Base-by-base conservation (phyloP, 1,140 invertebrate genomes). In the Drosophila orena region DNA sequence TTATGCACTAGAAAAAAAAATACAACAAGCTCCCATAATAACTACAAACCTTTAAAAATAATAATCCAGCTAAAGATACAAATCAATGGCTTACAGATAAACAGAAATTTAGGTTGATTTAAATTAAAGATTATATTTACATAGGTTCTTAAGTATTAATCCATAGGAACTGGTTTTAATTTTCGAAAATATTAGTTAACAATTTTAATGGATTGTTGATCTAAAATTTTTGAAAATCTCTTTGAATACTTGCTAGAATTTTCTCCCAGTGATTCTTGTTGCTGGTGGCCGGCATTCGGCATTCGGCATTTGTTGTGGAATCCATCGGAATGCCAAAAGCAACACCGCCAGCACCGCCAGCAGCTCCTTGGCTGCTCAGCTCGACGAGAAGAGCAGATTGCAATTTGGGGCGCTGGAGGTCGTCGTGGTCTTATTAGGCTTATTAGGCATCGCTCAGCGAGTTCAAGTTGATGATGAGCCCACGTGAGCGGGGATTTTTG, bases 271-370 rank as follows among this genome's bases (percentile, higher is more conserved):
- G 62, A 3, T 7, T 6, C 14, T 22, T 46, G 54, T 55, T 64
- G 35, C n/a, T 74, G 46, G 38, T 79, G 78, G 53, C 61, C 79
- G 73, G 79, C 68, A 68, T 65, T 78, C 79, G 73, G 79, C 68
- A 68, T 65, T 78, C 81, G 79, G 79, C 79, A 81, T 83, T 84
- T 84, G 66, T 80, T 75, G 75, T 60, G 79, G 79, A 78, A 81
- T 83, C 71, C 74, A 78, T 55, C 57, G 80, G 79, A 83, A 83
- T 83, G 79, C 75, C 75, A 79, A 72, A 57, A 37, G 54, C 38
- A 34, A 59, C 37, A 43, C 57, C n/a, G n/a, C n/a, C n/a, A n/a
- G n/a, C n/a, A n/a, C n/a, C 57, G 56, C 57, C 35, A 60, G 55
- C 35, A 60, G 40, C 56, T 60, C 40, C 56, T 60, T 64, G 40